These are phyloP conservation scores for Nephila pilipes DNA, from an alignment of 1,140 invertebrate species.

Conservation along the genomic window DNA sequence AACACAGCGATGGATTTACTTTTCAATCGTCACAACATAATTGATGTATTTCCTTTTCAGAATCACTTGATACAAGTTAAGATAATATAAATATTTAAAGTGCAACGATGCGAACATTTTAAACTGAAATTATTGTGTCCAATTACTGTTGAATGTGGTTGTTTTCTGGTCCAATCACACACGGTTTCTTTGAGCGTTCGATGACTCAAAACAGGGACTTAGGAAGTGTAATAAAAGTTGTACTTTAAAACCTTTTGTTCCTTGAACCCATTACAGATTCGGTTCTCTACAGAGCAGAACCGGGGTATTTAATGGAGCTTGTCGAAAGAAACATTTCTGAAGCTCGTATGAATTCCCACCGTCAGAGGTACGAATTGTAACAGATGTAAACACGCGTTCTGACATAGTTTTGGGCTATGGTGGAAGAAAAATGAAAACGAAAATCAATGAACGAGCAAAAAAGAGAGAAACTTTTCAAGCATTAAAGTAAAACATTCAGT, in stretches of 20 bases:
- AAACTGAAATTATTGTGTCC: neutral
- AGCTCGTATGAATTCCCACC: neutral
- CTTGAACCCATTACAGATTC: constrained; percentile 40
- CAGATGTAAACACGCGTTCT: constrained; percentile 20
- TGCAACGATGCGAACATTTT: constrained; percentile 4
- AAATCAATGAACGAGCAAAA: neutral
- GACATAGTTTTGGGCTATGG: neutral
- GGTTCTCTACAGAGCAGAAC: constrained; percentile 8
- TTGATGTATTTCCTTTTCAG: too few species aligned
- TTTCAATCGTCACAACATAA: too few species aligned
- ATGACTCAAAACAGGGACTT: neutral
- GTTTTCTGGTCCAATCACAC: neutral
- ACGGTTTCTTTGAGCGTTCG: neutral
- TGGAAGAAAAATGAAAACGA: neutral
- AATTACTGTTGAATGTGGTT: neutral
- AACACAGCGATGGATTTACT: too few species aligned
- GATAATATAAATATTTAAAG: too few species aligned
- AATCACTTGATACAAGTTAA: too few species aligned
- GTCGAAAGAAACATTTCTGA: constrained; percentile 20
- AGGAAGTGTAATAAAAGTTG: constrained; percentile 9
- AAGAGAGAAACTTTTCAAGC: neutral
- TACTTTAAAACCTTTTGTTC: constrained; percentile 48
- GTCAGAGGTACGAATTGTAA: constrained; percentile 30
- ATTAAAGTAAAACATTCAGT: neutral
- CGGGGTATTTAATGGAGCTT: constrained; percentile 46